Conservation (phyloP, 2,113 vertebrate genomes). For the Symphodus melops region DNA sequence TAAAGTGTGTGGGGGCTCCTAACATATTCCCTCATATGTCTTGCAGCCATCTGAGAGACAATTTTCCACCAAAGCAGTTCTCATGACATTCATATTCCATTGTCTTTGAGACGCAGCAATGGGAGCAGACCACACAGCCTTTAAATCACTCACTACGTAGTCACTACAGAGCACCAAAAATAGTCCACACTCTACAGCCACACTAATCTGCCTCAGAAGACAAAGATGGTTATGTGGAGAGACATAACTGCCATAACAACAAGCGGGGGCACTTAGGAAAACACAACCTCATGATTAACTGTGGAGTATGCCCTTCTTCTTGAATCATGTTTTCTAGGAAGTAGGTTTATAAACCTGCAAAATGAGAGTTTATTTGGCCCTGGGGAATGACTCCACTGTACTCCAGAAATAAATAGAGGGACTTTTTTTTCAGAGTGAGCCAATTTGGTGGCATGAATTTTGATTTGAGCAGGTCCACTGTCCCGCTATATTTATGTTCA, state of each 20-base stretch:
- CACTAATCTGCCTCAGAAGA: constrained; percentile 29
- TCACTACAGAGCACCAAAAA: constrained; percentile 43
- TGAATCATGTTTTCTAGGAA: constrained; percentile 34
- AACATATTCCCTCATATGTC: constrained; percentile 58
- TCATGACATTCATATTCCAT: constrained; percentile 53
- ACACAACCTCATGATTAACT: constrained; percentile 18
- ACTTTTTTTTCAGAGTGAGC: constrained; percentile 26
- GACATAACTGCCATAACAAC: constrained; percentile 36
- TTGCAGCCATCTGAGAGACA: constrained; percentile 57
- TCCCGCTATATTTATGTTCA: constrained; percentile 41
- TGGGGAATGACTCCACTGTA: constrained; percentile 15
- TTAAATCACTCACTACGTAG: constrained; percentile 61
- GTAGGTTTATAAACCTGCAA: constrained; percentile 24
- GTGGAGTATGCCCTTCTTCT: neutral
- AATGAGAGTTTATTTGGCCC: constrained; percentile 5
- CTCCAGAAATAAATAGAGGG: constrained; percentile 16
- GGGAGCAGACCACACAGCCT: constrained; percentile 44
- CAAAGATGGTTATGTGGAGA: constrained; percentile 38
- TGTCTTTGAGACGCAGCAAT: constrained; percentile 51
- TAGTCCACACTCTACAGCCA: constrained; percentile 25
- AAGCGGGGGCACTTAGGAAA: constrained; percentile 17
- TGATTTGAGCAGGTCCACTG: neutral
- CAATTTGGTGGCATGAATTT: constrained; percentile 32
- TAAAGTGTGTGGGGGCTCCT: neutral
- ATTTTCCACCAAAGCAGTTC: constrained; percentile 53